phyloP scores from a whole-genome alignment of 2,113 vertebrate genomes.

The Raja brachyura region DNA sequence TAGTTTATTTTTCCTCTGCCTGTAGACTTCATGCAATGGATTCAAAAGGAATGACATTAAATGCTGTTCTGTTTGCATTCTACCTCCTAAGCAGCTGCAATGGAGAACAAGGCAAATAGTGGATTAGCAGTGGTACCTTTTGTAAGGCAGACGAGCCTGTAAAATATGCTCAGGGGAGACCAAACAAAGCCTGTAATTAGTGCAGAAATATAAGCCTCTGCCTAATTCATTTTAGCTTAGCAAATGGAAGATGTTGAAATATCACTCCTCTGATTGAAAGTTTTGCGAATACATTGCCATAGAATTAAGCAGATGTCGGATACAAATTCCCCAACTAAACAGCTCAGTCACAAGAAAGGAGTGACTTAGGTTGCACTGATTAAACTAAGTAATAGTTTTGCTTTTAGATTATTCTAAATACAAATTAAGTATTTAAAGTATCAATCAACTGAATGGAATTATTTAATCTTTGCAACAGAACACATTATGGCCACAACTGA shows the following conservation, averaged over 20 bases:
- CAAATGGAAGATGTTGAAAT: conserved; percentile 47
- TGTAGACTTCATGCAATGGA: conserved; percentile 48
- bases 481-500: not conserved
- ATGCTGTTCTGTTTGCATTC: conserved; percentile 66
- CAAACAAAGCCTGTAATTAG: conserved; percentile 47
- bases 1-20: conserved; percentile 58
- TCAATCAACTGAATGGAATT: not conserved
- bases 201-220: conserved; percentile 48
- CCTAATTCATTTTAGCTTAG: conserved; percentile 48
- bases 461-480: not conserved
- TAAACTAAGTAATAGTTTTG: not conserved
- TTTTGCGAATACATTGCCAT: conserved; percentile 28
- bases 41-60: conserved; percentile 70
- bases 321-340: conserved; percentile 26
- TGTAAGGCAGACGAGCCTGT: conserved; percentile 61
- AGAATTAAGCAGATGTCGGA: conserved; percentile 11
- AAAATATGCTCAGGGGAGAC: conserved; percentile 61
- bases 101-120: conserved; percentile 68
- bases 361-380: not conserved
- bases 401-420: conserved; percentile 17
- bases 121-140: conserved; percentile 65
- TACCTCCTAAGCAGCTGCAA: conserved; percentile 61
- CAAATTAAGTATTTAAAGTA: not conserved
- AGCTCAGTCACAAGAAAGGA: conserved; percentile 27
- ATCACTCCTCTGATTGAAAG: conserved; percentile 45